These are phyloP conservation scores for Odontomachus brunneus DNA, from an alignment of 1,140 invertebrate genomes.

Conservation along the genomic window DNA sequence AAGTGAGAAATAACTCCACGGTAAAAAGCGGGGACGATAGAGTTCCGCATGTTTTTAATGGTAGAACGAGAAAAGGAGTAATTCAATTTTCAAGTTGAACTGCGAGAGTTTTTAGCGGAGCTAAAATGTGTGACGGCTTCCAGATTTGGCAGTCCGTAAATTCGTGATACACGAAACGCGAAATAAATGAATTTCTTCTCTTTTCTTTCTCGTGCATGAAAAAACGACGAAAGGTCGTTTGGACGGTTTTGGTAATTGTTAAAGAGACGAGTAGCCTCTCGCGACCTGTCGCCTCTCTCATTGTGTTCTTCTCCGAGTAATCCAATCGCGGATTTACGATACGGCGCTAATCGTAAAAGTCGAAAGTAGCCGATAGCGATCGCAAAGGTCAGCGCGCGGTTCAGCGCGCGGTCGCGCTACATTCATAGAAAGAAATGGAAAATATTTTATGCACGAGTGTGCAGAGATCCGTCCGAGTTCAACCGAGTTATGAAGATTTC, in stretches of 20 bases:
- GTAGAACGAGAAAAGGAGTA: too few species aligned
- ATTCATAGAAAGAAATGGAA: slow-evolving; percentile 35
- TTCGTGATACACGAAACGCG: too few species aligned
- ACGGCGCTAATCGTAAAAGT: slow-evolving; percentile 49
- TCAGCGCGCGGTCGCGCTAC: slow-evolving; percentile 21
- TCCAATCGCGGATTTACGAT: slow-evolving; percentile 46
- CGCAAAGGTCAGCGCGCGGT: slow-evolving; percentile 46
- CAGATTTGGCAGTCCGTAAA: too few species aligned
- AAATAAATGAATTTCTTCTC: too few species aligned
- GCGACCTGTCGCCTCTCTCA: slow-evolving; percentile 13
- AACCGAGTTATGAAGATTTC: slow-evolving; percentile 13
- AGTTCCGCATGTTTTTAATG: too few species aligned
- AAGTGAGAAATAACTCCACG: too few species aligned
- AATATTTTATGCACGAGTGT: slow-evolving; percentile 37
- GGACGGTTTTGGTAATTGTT: neutral
- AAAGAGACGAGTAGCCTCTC: neutral
- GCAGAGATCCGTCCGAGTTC: neutral
- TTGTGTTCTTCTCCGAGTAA: slow-evolving; percentile 32
- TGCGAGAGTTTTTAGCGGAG: too few species aligned
- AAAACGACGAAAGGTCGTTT: too few species aligned
- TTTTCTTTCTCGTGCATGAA: too few species aligned
- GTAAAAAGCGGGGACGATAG: too few species aligned
- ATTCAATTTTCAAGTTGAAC: too few species aligned
- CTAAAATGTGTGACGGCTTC: too few species aligned
- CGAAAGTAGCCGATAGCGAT: slow-evolving; percentile 61